Evolutionary conservation across 1,140 invertebrate species (phyloP).

Genomic region (Asbolus verrucosus): DNA sequence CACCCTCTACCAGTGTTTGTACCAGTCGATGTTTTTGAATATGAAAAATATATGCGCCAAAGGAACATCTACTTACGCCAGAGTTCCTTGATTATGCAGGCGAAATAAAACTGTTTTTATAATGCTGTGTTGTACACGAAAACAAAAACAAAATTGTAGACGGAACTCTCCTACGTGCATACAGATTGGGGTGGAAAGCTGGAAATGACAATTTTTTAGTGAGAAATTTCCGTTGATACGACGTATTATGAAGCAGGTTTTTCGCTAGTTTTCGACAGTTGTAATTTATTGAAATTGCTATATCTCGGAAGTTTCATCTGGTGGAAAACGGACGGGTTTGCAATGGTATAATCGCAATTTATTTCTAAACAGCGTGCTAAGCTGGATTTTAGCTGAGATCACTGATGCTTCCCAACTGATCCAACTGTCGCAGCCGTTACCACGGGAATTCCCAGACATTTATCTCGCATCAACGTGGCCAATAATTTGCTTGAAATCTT

Average conservation of each 20-base stretch:
- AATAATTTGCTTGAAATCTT: too few species aligned
- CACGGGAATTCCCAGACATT: too few species aligned
- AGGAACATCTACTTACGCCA: conserved; percentile 34
- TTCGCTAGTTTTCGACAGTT: too few species aligned
- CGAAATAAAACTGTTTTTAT: conserved; percentile 35
- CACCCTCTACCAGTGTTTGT: conserved; percentile 35
- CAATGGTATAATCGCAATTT: conserved; percentile 12
- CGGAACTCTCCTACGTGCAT: conserved; percentile 3
- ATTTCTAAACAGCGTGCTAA: conserved; percentile 1
- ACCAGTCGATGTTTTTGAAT: conserved; percentile 23
- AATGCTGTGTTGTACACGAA: background rate
- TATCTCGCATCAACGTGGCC: too few species aligned
- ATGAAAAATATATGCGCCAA: conserved; percentile 34
- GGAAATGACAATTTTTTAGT: background rate
- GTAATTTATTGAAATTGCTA: too few species aligned
- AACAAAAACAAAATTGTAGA: background rate
- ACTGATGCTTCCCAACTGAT: too few species aligned
- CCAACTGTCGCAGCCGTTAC: too few species aligned
- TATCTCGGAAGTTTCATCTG: too few species aligned
- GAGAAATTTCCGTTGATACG: too few species aligned
- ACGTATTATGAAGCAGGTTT: background rate
- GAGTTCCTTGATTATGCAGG: conserved; percentile 21
- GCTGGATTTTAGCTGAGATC: too few species aligned
- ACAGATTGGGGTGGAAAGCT: background rate
- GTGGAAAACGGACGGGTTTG: background rate